Percentiles rank a stretch among this genome's conserved stretches.
phyloP scores from a whole-genome alignment of 2,113 vertebrate species.

The Ifrita kowaldi region DNA sequence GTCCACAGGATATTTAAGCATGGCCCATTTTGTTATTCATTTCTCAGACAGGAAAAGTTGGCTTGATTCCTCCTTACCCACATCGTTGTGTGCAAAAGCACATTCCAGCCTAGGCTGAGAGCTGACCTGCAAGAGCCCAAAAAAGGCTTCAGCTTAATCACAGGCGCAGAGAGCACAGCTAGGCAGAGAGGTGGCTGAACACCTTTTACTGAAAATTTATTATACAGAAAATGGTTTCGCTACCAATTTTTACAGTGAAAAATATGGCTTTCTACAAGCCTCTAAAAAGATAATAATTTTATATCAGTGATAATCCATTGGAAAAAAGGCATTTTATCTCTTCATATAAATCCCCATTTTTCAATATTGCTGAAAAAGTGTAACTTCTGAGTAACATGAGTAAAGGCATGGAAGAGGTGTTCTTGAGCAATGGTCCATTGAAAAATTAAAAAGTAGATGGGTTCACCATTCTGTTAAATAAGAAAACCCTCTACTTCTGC shows the following conservation, averaged over 20 bases:
- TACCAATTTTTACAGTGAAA: neutral
- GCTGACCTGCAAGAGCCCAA: neutral
- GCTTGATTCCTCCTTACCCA: neutral
- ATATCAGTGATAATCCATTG: neutral
- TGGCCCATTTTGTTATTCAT: neutral
- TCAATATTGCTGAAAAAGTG: neutral
- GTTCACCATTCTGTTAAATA: conserved; percentile 2
- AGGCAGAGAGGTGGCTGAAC: neutral
- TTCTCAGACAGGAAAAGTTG: neutral
- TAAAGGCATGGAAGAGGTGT: neutral
- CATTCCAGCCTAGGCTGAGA: neutral
- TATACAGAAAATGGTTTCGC: neutral
- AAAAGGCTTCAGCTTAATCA: neutral
- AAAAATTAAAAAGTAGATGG: conserved; percentile 3
- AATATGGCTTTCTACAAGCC: neutral
- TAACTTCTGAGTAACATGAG: neutral
- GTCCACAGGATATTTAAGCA: rapidly evolving
- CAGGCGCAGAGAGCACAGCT: neutral
- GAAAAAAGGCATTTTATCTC: neutral
- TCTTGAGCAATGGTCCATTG: conserved; percentile 6
- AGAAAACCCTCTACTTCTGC: neutral
- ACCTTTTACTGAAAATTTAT: neutral
- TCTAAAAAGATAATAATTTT: neutral
- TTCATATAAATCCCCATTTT: conserved; percentile 8
- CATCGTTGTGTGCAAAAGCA: neutral